These are phyloP conservation scores for Oegoconia quadripuncta DNA, from an alignment of 2,888 invertebrate species.

Conservation along the genomic window DNA sequence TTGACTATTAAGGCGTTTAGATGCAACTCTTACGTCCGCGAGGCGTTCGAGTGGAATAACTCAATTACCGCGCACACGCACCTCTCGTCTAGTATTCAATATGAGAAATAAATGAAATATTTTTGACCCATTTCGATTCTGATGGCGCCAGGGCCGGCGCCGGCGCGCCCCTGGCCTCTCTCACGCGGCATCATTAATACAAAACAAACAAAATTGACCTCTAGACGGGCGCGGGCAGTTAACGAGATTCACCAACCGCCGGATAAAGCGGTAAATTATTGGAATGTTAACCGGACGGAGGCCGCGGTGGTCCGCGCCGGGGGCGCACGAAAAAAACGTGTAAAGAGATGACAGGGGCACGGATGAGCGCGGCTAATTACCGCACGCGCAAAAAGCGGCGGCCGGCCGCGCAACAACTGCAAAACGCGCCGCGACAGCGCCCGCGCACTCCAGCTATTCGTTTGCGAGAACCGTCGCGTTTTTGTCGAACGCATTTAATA, in stretches of 20 bases:
- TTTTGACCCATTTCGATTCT: slow-evolving; percentile 64
- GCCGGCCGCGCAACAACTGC: slow-evolving; percentile 25
- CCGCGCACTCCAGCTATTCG: slow-evolving; percentile 54
- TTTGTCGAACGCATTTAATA: slow-evolving; percentile 49
- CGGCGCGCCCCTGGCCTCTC: slow-evolving; percentile 69
- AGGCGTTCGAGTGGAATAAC: slow-evolving; percentile 45
- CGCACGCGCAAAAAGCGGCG: slow-evolving; percentile 49
- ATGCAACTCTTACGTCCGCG: slow-evolving; percentile 23
- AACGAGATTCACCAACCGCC: slow-evolving; percentile 75
- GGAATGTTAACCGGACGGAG: slow-evolving; percentile 59
- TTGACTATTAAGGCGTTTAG: slow-evolving; percentile 21
- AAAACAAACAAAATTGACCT: slow-evolving; percentile 78
- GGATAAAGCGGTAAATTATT: slow-evolving; percentile 78
- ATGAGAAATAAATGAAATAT: slow-evolving; percentile 72
- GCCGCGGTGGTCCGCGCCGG: slow-evolving; percentile 58
- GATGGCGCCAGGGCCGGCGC: slow-evolving; percentile 70
- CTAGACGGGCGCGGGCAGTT: slow-evolving; percentile 67
- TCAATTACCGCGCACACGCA: slow-evolving; percentile 58
- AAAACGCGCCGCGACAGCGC: slow-evolving; percentile 51
- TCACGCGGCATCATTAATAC: slow-evolving; percentile 71
- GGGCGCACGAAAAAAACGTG: slow-evolving; percentile 65
- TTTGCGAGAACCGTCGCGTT: slow-evolving; percentile 46
- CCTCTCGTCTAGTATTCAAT: slow-evolving; percentile 50
- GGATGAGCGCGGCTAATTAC: slow-evolving; percentile 68
- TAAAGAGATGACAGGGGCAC: slow-evolving; percentile 71